Evolutionary conservation across 2,113 vertebrate species (phyloP), one percentile per base, ranked within the genome.

Genomic region (Motacilla alba): DNA sequence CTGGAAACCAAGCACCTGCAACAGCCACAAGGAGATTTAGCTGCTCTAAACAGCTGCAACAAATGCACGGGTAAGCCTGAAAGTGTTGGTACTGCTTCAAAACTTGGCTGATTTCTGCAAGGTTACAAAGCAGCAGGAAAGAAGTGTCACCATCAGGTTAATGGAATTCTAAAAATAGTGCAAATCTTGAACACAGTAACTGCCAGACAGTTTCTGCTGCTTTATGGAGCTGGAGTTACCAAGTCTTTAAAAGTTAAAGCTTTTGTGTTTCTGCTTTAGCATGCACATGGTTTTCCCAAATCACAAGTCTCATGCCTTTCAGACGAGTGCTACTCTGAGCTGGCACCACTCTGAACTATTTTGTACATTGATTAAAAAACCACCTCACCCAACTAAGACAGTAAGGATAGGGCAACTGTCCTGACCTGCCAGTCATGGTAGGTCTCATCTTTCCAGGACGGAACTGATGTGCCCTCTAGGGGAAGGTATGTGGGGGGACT

Each of bases 1-100:
- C 78, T 35, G 21, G 56, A 96, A 79, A 76, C 90, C 72, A 33
- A 46, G 63, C 88, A 90, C 88, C 79, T 77, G 85, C 68, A 67
- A 70, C n/a, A 69, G 59, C 55, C 46, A 63, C 47, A 13, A 28
- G 69, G 37, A 39, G 13, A 39, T n/a, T 33, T 4, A 72, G 31
- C 44, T 31, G 1, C 33, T 55, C 73, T 19, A 1, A 94, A 89
- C 95, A 94, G 90, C 93, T 96, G 93, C 74, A 55, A 33, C 33
- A 60, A 41, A 20, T 26, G 11, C 47, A 13, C 5, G 19, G 24
- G 26, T 87, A 55, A 75, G 41, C 44, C n/a, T 73, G 41, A 47
- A 60, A 52, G 28, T 5, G 3, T 39, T 60, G 31, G 26, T 52
- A 14, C 49, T 53, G 28, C 62, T 91, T 82, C 50, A 79, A 24